Base-by-base conservation (phyloP, 2,797 vertebrate genomes). In the Brachyrhaphis roseni region DNA sequence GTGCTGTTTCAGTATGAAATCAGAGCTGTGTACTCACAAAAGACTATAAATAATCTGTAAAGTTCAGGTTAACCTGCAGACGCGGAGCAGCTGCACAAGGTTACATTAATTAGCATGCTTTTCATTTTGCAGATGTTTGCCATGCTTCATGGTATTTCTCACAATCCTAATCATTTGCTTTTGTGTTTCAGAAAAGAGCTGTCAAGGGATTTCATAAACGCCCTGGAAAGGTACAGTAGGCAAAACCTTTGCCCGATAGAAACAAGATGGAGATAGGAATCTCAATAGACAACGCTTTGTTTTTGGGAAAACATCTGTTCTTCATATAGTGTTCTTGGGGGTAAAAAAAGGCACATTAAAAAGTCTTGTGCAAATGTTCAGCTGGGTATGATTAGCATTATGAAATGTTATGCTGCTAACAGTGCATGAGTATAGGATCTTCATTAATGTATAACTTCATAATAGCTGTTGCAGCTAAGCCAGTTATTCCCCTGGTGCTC, bases 151-250 rank as follows among this genome's bases (percentile, higher is more conserved):
- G 4, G 31, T 73, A 28, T 75, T 62, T 81, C 74, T 78, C 34
- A 0, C 74, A 49, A 12, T 84, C 18, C 71, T 75, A 81, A 82
- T 31, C 62, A 28, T 90, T 46, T 91, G 62, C 75, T 81, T 91
- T 81, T 89, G 16, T 79, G 75, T 93, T 92, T 45, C 91, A 96
- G 95, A 81, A 87, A 78, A 81, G 80, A 78, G 62, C 74, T 16
- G 68, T 73, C 78, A 95, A 84, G 23, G 92, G 90, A 91, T 91
- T 97, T 90, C 97, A 98, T 89, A 97, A 95, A 79, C 96, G 98
- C 74, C 98, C 98, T 84, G 98, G 97, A 92, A 99, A 99, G 97
- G 98, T 94, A 94, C 66, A 74, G 87, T 97, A 95, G 77, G 83
- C 84, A 79, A 77, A 78, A 15, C n/a, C 75, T 84, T 87, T 83